Percentiles rank a stretch among this genome's conserved stretches.
These are phyloP conservation scores for Spizella passerina DNA, from an alignment of 2,797 vertebrate species.

Conservation along the genomic window DNA sequence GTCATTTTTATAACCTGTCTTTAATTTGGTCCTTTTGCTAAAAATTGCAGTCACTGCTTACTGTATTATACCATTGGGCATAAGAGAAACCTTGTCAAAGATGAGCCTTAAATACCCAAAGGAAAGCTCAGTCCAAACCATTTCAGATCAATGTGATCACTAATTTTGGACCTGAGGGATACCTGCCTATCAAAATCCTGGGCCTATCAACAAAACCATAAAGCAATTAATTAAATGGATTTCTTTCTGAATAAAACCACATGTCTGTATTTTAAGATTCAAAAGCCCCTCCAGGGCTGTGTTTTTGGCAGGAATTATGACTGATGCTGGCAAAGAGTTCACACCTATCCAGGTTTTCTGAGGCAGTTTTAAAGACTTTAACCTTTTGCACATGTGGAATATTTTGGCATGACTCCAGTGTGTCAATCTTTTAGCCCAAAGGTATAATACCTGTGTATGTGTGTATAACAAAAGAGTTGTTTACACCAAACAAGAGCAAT, in stretches of 20 bases:
- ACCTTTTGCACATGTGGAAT: not conserved
- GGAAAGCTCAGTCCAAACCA: not conserved
- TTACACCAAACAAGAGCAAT: constrained; percentile 72
- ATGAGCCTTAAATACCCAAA: not conserved
- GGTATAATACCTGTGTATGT: constrained; percentile 85
- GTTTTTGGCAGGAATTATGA: not conserved
- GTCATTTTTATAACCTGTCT: constrained; percentile 77
- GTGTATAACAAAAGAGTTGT: constrained; percentile 76
- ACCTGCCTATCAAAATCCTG: not conserved
- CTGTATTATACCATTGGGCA: constrained; percentile 83
- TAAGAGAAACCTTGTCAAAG: not conserved
- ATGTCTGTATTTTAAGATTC: not conserved
- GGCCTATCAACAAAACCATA: not conserved
- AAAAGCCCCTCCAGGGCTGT: not conserved
- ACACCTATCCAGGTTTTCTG: not conserved
- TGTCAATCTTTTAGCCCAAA: constrained; percentile 85
- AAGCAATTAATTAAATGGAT: not conserved
- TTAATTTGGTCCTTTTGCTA: constrained; percentile 84
- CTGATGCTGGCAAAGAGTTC: not conserved
- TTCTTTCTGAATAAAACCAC: not conserved
- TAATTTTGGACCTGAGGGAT: not conserved
- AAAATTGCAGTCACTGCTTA: constrained; percentile 81
- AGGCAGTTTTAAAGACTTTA: not conserved
- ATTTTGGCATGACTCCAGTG: constrained; percentile 1
- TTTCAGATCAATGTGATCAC: not conserved